These are phyloP conservation scores for Sebastes taczanowskii DNA, from an alignment of 2,797 vertebrate species.

Conservation along the genomic window DNA sequence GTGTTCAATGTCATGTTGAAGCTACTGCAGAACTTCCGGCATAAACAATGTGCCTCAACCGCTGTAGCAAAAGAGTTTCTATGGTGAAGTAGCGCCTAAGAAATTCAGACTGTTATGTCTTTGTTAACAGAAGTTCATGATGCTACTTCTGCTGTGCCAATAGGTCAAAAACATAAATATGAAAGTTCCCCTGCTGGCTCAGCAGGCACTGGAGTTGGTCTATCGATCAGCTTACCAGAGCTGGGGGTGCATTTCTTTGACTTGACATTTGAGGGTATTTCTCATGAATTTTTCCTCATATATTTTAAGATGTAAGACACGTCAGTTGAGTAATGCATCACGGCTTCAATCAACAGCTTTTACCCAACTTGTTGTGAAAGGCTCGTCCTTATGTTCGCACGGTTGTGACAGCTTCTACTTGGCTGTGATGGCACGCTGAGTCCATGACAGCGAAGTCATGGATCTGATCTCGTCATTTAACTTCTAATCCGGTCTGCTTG, in stretches of 20 bases:
- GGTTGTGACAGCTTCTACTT: background rate
- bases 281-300: constrained; percentile 41
- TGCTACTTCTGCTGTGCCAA: constrained; percentile 45
- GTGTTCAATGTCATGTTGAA: background rate
- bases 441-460: background rate
- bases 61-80: background rate
- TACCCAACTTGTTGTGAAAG: background rate
- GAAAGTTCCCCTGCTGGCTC: constrained; percentile 66
- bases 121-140: constrained; percentile 36
- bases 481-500: background rate
- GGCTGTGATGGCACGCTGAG: background rate
- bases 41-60: background rate
- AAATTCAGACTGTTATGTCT: constrained; percentile 24
- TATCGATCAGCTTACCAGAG: constrained; percentile 64
- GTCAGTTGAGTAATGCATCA: constrained; percentile 29
- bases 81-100: constrained; percentile 2
- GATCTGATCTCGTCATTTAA: background rate
- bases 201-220: constrained; percentile 49
- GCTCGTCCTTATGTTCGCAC: background rate
- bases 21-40: background rate
- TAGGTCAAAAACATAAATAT: constrained; percentile 75
- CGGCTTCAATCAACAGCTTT: constrained; percentile 6
- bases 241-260: constrained; percentile 44
- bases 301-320: constrained; percentile 35
- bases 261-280: constrained; percentile 58